These are phyloP conservation scores for Caenorhabditis afra DNA, from an alignment of 2,888 invertebrate genomes.

Conservation along the genomic window DNA sequence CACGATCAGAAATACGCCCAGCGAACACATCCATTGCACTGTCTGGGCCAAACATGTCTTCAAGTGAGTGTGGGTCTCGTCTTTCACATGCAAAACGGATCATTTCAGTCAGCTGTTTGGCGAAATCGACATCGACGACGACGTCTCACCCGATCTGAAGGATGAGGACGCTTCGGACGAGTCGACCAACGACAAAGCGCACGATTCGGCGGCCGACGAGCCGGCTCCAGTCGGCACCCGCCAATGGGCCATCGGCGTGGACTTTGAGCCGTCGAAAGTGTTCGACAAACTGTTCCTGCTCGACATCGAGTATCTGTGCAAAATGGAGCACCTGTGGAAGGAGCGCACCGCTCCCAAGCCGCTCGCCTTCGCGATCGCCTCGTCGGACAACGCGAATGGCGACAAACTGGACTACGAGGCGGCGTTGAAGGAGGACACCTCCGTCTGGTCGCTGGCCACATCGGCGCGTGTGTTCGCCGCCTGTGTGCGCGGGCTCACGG, in stretches of 20 bases:
- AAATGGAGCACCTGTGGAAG: slow-evolving; percentile 97
- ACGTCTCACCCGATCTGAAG: slow-evolving; percentile 97
- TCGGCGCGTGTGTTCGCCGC: slow-evolving; percentile 82
- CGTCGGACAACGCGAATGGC: slow-evolving; percentile 2
- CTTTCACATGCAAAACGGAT: not conserved
- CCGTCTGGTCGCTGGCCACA: slow-evolving; percentile 70
- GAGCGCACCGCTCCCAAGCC: slow-evolving; percentile 86
- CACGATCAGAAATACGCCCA: slow-evolving; percentile 98
- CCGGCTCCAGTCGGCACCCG: slow-evolving; percentile 85
- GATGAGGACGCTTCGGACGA: slow-evolving; percentile 83
- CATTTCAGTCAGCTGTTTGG: slow-evolving; percentile 92
- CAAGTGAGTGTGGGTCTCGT: slow-evolving; percentile 85
- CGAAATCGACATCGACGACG: slow-evolving; percentile 95
- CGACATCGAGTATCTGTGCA: slow-evolving; percentile 93
- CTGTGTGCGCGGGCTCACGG: slow-evolving; percentile 69
- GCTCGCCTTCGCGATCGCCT: slow-evolving; percentile 31
- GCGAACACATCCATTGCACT: slow-evolving; percentile 98
- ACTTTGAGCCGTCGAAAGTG: slow-evolving; percentile 89
- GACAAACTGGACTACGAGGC: not conserved
- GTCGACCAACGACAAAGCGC: slow-evolving; percentile 3
- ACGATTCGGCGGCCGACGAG: slow-evolving; percentile 12
- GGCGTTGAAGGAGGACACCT: slow-evolving; percentile 19
- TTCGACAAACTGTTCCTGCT: slow-evolving; percentile 94
- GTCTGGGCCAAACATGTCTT: slow-evolving; percentile 99
- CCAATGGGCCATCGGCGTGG: slow-evolving; percentile 89